A percentile compares a stretch with the other conserved stretches of the same genome.
Conservation (phyloP, 2,113 vertebrate genomes). For the Emydura subglobosa region DNA sequence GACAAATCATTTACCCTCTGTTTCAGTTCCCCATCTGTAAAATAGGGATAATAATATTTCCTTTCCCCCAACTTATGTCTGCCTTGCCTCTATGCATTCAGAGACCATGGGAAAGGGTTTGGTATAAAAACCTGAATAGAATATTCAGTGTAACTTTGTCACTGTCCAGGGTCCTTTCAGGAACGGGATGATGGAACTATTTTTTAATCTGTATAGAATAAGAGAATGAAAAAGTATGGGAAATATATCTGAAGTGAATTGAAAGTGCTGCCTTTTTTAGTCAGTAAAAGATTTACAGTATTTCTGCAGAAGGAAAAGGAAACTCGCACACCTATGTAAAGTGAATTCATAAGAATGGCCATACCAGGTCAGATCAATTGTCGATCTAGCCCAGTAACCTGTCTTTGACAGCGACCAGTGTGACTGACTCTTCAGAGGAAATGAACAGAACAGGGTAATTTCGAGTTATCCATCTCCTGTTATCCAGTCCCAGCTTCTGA, state of each 20-base stretch:
- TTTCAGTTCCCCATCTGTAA: neutral
- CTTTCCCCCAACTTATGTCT: neutral
- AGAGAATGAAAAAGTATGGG: neutral
- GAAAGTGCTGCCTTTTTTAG: neutral
- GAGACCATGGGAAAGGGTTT: neutral
- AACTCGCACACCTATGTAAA: neutral
- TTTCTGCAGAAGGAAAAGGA: neutral
- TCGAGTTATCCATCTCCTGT: neutral
- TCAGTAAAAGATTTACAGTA: neutral
- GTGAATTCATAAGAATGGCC: neutral
- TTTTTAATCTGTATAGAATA: neutral
- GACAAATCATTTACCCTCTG: neutral
- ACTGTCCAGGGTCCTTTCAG: slow-evolving; percentile 17
- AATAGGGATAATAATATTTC: neutral
- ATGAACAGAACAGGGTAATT: neutral
- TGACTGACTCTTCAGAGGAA: neutral
- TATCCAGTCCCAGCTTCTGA: neutral
- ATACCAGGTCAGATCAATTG: too few species aligned
- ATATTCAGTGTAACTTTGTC: neutral
- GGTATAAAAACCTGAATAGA: fast-evolving
- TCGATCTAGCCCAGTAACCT: neutral
- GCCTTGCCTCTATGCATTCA: neutral
- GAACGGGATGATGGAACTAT: neutral
- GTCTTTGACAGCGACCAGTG: neutral
- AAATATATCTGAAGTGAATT: neutral